A percentile compares a stretch with the other conserved stretches of the same genome.
Evolutionary conservation across 2,797 vertebrate genomes (phyloP).

Genomic region (Buphagus erythrorhynchus): DNA sequence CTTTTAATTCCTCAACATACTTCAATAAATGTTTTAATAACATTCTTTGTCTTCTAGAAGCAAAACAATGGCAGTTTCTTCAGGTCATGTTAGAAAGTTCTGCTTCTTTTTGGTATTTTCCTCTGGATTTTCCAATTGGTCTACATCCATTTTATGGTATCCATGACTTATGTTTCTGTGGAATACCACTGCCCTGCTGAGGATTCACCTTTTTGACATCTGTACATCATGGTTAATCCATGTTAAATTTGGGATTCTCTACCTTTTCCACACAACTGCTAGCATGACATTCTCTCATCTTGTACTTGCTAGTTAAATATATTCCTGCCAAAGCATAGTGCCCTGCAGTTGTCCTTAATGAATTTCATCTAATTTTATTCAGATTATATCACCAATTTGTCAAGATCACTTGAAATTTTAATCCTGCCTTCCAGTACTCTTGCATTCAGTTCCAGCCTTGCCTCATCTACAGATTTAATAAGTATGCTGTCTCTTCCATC

Average conservation of each 20-base stretch:
- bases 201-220: neutral
- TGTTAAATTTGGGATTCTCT: neutral
- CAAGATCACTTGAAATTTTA: conserved; percentile 45
- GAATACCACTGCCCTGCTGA: neutral
- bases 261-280: neutral
- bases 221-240: neutral
- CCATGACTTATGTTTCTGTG: neutral
- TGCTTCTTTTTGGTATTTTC: neutral
- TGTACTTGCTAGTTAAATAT: neutral
- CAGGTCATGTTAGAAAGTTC: neutral
- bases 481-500: neutral
- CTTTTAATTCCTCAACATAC: neutral
- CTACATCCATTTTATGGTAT: neutral
- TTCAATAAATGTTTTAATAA: neutral
- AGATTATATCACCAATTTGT: conserved; percentile 37
- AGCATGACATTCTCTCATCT: neutral
- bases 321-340: conserved; percentile 17
- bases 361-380: conserved; percentile 45
- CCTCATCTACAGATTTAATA: conserved; percentile 44
- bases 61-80: neutral
- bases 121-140: neutral
- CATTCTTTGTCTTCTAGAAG: neutral
- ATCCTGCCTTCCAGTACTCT: conserved; percentile 55
- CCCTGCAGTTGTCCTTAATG: conserved; percentile 45
- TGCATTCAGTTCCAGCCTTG: conserved; percentile 20